phyloP scores from a whole-genome alignment of 2,888 invertebrate genomes.

The Gasteruption jaculator region DNA sequence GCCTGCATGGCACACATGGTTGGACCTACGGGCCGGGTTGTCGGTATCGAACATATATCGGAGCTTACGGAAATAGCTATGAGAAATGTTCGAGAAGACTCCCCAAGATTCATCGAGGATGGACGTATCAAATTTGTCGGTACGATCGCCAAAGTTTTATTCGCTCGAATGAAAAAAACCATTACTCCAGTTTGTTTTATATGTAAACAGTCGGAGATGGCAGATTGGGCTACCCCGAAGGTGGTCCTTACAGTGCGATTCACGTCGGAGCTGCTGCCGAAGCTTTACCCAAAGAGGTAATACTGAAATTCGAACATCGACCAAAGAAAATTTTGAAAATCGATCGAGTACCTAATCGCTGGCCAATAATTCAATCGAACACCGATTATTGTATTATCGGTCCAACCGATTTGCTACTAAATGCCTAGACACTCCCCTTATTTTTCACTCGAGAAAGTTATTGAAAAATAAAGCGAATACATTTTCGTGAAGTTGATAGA shows the following conservation, averaged over 20 bases:
- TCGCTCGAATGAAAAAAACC: constrained; percentile 19
- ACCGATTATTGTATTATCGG: too few relatives aligned
- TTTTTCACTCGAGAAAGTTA: background rate
- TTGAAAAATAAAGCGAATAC: background rate
- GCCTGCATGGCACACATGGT: constrained; percentile 59
- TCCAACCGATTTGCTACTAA: too few relatives aligned
- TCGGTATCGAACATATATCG: constrained; percentile 58
- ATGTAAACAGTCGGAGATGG: constrained; percentile 75
- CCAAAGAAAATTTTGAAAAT: too few relatives aligned
- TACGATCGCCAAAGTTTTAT: constrained; percentile 20
- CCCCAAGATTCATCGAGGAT: constrained; percentile 38
- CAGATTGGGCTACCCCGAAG: constrained; percentile 67
- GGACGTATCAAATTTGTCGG: constrained; percentile 43
- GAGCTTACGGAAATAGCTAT: constrained; percentile 54
- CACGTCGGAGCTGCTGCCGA: constrained; percentile 91
- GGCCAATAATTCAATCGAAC: constrained; percentile 23
- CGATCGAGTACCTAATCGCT: too few relatives aligned
- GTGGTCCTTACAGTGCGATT: constrained; percentile 87
- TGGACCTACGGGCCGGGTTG: constrained; percentile 51
- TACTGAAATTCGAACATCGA: too few relatives aligned
- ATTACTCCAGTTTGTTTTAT: constrained; percentile 34
- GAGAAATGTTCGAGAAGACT: constrained; percentile 51
- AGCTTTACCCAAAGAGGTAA: constrained; percentile 69
- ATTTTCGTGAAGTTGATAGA: constrained; percentile 68
- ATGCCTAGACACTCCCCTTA: background rate